A percentile compares a stretch with the other conserved stretches of the same genome.
Evolutionary conservation across 2,888 invertebrate species (phyloP).

Genomic region (Chirona hameri): DNA sequence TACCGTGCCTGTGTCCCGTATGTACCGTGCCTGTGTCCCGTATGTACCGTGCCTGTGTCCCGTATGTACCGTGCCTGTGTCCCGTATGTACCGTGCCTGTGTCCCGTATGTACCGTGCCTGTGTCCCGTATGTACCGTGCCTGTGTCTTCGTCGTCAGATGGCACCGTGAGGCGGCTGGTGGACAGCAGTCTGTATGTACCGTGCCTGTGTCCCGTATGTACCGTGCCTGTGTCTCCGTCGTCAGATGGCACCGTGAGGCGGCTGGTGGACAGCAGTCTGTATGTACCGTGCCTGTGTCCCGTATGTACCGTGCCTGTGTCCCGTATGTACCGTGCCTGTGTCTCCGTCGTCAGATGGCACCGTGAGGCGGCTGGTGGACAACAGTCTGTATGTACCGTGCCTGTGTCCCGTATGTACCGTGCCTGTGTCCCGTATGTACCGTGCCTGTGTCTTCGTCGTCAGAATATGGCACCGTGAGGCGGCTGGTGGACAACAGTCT

Average conservation of each 20-base stretch:
- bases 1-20: neutral
- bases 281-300: neutral
- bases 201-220: too few species aligned
- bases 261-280: slow-evolving; percentile 44
- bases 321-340: neutral
- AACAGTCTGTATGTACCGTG: slow-evolving; percentile 41
- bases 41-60: neutral
- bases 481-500: slow-evolving; percentile 44
- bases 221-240: neutral
- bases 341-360: slow-evolving; percentile 34
- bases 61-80: neutral
- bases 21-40: neutral
- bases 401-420: neutral
- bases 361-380: slow-evolving; percentile 41
- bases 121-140: neutral
- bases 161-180: slow-evolving; percentile 35
- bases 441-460: neutral
- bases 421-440: too few species aligned
- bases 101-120: too few species aligned
- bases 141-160: slow-evolving; percentile 33
- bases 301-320: too few species aligned
- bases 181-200: slow-evolving; percentile 45
- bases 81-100: neutral
- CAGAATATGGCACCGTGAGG: slow-evolving; percentile 37
- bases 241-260: slow-evolving; percentile 36